phyloP scores from a whole-genome alignment of 2,797 vertebrate genomes.

The Borostomias antarcticus region DNA sequence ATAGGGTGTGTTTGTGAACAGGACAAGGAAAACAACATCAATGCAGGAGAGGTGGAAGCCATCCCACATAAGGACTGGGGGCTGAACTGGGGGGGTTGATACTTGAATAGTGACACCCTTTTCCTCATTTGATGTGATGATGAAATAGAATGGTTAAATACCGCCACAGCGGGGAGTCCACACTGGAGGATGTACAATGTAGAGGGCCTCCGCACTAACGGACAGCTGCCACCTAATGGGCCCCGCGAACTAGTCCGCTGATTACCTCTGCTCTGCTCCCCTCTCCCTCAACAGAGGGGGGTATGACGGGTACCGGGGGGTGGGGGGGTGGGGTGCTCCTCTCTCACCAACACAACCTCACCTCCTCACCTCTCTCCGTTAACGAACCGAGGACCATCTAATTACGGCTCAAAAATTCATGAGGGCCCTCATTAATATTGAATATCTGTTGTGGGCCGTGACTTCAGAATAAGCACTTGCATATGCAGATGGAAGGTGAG shows the following conservation, averaged over 20 bases:
- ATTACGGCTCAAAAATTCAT: constrained; percentile 99
- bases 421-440: constrained; percentile 98
- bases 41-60: no score
- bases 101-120: constrained; percentile 35
- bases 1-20: no score
- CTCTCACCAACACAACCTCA: constrained; percentile 30
- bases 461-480: constrained; percentile 92
- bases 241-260: constrained; percentile 56
- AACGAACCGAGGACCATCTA: constrained; percentile 92
- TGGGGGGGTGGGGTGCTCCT: constrained; percentile 63
- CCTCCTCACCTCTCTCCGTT: constrained; percentile 71
- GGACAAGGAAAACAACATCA: no score
- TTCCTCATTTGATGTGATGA: constrained; percentile 70
- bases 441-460: constrained; percentile 91
- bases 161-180: constrained; percentile 70
- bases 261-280: constrained; percentile 49
- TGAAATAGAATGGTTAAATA: constrained; percentile 79
- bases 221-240: constrained; percentile 77
- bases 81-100: constrained; percentile 33
- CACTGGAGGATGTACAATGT: constrained; percentile 64
- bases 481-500: constrained; percentile 91
- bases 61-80: background rate
- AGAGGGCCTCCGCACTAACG: constrained; percentile 65
- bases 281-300: background rate
- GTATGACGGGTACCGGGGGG: constrained; percentile 3